A percentile compares a stretch with the other conserved stretches of the same genome.
Conservation (phyloP, 2,113 vertebrate species). For the Cairina moschata region DNA sequence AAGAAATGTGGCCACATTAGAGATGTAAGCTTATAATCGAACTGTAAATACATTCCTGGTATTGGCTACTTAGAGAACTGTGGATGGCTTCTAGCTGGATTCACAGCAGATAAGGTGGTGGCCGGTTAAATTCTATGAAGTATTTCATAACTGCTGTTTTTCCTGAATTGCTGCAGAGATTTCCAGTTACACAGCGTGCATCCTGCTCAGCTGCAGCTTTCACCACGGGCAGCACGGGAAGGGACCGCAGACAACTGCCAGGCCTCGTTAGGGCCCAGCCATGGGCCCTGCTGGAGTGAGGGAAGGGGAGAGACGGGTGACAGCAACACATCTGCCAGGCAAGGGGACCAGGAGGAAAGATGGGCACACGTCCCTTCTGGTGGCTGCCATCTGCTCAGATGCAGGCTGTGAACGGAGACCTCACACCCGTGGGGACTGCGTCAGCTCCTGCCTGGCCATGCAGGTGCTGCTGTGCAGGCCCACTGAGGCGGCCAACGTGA, state of each 20-base stretch:
- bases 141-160: not conserved
- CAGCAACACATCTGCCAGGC: not conserved
- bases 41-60: not conserved
- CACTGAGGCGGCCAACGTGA: not conserved
- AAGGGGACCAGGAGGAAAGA: fast-evolving
- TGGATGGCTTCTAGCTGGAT: not conserved
- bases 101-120: not conserved
- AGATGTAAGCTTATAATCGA: not conserved
- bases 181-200: not conserved
- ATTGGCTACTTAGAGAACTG: not conserved
- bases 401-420: not conserved
- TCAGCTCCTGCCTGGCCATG: not conserved
- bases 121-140: not conserved
- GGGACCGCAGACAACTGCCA: not conserved
- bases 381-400: not conserved
- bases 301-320: not conserved
- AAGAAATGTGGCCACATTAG: not conserved
- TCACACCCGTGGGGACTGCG: not conserved
- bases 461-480: not conserved
- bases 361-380: not conserved
- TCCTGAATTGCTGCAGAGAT: not conserved
- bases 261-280: not conserved
- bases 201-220: not conserved
- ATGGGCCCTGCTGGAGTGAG: not conserved
- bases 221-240: fast-evolving